phyloP scores from a whole-genome alignment of 2,888 invertebrate genomes.

The Mimachlamys varia region DNA sequence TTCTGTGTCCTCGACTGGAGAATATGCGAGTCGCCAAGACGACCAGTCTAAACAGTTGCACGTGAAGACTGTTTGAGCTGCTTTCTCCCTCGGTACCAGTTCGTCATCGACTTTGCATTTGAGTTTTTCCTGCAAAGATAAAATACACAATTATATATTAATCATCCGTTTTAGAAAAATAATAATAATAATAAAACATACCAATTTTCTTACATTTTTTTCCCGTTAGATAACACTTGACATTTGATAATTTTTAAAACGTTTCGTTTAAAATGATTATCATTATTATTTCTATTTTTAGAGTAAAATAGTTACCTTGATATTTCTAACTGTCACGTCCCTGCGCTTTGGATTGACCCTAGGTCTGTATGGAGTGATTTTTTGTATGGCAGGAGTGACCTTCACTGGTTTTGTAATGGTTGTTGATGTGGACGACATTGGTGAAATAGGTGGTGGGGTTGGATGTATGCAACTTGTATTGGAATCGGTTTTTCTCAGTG shows the following conservation, averaged over 20 bases:
- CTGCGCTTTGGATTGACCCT: slow-evolving; percentile 11
- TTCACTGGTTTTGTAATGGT: not conserved
- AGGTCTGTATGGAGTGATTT: not conserved
- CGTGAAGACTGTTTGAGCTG: slow-evolving; percentile 62
- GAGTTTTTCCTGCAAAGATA: not conserved
- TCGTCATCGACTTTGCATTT: not conserved
- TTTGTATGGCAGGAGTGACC: not conserved
- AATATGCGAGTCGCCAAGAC: slow-evolving; percentile 63
- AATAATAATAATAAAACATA: no score
- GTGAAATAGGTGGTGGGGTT: not conserved
- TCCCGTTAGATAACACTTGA: no score
- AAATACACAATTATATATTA: not conserved
- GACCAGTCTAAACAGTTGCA: slow-evolving; percentile 65
- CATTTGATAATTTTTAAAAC: no score
- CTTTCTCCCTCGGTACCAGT: slow-evolving; percentile 58
- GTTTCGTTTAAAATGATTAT: no score
- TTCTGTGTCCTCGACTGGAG: slow-evolving; percentile 34
- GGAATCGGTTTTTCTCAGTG: slow-evolving; percentile 57
- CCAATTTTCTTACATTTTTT: no score
- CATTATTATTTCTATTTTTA: no score
- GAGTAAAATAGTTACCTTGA: not conserved
- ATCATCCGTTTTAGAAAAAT: no score
- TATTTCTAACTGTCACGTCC: slow-evolving; percentile 1
- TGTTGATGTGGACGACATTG: not conserved
- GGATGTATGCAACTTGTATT: not conserved